Evolutionary conservation across 2,113 vertebrate species (phyloP), one percentile per base, ranked within the genome.

Genomic region (Leptocoma aspasia): DNA sequence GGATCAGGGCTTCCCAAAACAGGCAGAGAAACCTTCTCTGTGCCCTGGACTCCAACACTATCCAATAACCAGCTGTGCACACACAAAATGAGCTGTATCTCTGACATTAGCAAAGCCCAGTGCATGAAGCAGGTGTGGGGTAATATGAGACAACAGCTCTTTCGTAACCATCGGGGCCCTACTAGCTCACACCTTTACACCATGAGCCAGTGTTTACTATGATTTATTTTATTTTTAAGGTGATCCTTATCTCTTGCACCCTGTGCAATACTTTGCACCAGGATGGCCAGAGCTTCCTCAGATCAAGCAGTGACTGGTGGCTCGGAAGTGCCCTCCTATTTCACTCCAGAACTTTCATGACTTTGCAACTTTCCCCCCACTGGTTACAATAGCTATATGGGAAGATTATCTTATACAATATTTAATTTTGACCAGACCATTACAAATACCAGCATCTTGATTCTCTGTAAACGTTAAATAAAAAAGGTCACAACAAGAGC

Each of bases 241-340:
- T 1, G 1, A 79, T 59, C 20, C 11, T 59, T 37, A 37, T 37
- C 57, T 39, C 57, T 19, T 31, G 17, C 52, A 53, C 37, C 7
- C 31, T 65, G 2, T 70, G 50, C 20, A 61, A 11, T 57, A 17
- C 15, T 84, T 79, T 54, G 21, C 20, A 35, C 8, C 39, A 44
- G 4, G 17, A 45, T n/a, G 30, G 8, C 23, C 73, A 66, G 50
- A 70, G 19, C 37, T 92, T 69, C 28, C 35, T 75, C n/a, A 64
- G 41, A 37, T 44, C 53, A 49, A 49, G 31, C 1, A 7, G 13
- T 63, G 6, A 15, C 47, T 59, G 39, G 27, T 23, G 11, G 9
- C 13, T 54, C 64, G 47, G 44, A 69, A 61, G 31, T 0, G 0
- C 11, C 19, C 4, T 69, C 41, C 26, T 56, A 15, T 18, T 31